These are phyloP conservation scores for Ailuropoda melanoleuca DNA, from an alignment of 2,113 vertebrate genomes.

Conservation along the genomic window DNA sequence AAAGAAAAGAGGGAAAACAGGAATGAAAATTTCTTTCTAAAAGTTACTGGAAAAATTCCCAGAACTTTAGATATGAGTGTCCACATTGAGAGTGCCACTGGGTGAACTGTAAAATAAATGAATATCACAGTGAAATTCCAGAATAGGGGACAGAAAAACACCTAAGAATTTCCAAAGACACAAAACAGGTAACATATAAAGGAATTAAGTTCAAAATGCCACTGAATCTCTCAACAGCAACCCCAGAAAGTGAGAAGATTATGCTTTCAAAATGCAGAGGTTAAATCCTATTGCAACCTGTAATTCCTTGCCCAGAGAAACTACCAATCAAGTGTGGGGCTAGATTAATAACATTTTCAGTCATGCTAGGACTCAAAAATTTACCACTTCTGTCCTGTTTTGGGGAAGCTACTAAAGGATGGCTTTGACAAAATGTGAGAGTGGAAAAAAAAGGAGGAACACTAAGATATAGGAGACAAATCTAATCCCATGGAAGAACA, in stretches of 20 bases:
- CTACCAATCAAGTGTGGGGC: neutral
- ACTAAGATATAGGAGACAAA: neutral
- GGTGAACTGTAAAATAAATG: neutral
- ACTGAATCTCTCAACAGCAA: neutral
- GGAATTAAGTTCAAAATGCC: neutral
- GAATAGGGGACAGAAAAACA: neutral
- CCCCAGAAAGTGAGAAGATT: neutral
- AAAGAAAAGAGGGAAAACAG: neutral
- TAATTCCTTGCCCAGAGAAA: neutral
- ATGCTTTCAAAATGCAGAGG: neutral
- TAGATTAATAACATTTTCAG: neutral
- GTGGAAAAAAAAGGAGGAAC: neutral
- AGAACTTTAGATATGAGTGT: neutral
- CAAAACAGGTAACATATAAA: neutral
- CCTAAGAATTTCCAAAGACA: neutral
- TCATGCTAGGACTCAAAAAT: neutral
- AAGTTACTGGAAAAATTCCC: neutral
- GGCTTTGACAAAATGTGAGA: neutral
- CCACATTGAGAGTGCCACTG: neutral
- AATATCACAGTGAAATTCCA: neutral
- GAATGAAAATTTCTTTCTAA: neutral
- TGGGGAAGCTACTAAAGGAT: neutral
- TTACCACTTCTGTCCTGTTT: neutral
- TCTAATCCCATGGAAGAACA: neutral
- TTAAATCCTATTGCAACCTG: neutral